Evolutionary conservation across 2,888 invertebrate genomes (phyloP).

Genomic region (Nomada ferruginata): DNA sequence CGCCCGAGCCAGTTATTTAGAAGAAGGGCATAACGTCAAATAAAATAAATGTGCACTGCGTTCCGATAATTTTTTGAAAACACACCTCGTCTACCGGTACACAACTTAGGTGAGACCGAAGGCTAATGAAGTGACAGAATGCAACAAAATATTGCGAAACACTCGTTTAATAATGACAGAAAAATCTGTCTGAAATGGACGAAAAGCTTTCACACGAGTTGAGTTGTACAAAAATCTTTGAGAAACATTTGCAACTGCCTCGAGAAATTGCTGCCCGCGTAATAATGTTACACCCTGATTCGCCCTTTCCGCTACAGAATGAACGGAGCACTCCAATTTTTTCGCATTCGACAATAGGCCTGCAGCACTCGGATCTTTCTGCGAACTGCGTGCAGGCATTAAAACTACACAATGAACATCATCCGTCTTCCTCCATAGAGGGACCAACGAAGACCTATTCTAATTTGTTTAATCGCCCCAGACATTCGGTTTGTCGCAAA

Average conservation of each 20-base stretch:
- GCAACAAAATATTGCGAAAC: neutral
- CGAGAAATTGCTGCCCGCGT: neutral
- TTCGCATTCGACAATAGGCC: neutral
- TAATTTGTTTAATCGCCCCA: neutral
- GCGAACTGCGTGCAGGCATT: too few species aligned
- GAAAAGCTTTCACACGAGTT: slow-evolving; percentile 28
- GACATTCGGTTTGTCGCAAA: neutral
- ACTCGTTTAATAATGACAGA: neutral
- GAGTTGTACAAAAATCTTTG: slow-evolving; percentile 38
- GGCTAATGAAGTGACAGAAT: too few species aligned
- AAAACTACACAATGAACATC: neutral
- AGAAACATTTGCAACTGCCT: neutral
- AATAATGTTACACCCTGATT: neutral
- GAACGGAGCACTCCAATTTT: neutral
- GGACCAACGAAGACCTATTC: neutral
- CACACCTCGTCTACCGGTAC: neutral
- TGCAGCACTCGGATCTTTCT: too few species aligned
- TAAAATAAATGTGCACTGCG: neutral
- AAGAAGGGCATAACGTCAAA: neutral
- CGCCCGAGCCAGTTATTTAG: neutral
- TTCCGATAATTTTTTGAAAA: too few species aligned
- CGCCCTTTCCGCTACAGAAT: neutral
- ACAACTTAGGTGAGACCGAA: neutral
- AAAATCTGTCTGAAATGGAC: slow-evolving; percentile 2
- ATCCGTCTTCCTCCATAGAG: neutral